Conservation (phyloP, 1,140 invertebrate species). For the Sycophila sp. region DNA sequence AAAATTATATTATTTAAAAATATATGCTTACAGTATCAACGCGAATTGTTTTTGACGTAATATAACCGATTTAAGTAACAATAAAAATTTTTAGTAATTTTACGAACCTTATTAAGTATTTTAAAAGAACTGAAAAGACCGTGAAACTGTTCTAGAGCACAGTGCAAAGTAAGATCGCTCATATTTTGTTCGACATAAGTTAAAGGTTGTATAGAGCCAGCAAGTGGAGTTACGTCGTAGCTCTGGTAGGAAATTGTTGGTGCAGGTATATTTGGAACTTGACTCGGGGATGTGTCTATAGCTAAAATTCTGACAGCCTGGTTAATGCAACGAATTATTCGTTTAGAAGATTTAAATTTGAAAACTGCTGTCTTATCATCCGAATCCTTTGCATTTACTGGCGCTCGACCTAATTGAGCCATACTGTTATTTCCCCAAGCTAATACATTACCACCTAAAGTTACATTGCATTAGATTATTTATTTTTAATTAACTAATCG, state of each 20-base stretch:
- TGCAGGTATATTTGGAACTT: slow-evolving; percentile 63
- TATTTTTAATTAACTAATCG: no score
- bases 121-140: slow-evolving; percentile 66
- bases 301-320: slow-evolving; percentile 36
- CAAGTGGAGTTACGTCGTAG: slow-evolving; percentile 56
- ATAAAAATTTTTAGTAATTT: background rate
- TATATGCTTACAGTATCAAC: no score
- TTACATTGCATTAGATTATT: no score
- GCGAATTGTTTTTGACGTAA: no score
- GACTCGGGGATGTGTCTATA: slow-evolving; percentile 60
- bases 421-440: slow-evolving; percentile 62
- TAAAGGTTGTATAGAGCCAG: slow-evolving; percentile 50
- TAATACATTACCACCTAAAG: slow-evolving; percentile 61
- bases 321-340: slow-evolving; percentile 65
- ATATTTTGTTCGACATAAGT: slow-evolving; percentile 54
- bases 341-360: slow-evolving; percentile 61
- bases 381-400: slow-evolving; percentile 47
- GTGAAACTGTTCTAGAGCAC: slow-evolving; percentile 67
- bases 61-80: no score
- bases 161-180: slow-evolving; percentile 64
- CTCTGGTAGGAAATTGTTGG: slow-evolving; percentile 60
- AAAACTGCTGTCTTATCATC: slow-evolving; percentile 58
- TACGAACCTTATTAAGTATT: slow-evolving; percentile 61
- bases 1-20: background rate
- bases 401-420: slow-evolving; percentile 57